Conservation (phyloP, 2,888 invertebrate species). For the Macroteleia sp. region DNA sequence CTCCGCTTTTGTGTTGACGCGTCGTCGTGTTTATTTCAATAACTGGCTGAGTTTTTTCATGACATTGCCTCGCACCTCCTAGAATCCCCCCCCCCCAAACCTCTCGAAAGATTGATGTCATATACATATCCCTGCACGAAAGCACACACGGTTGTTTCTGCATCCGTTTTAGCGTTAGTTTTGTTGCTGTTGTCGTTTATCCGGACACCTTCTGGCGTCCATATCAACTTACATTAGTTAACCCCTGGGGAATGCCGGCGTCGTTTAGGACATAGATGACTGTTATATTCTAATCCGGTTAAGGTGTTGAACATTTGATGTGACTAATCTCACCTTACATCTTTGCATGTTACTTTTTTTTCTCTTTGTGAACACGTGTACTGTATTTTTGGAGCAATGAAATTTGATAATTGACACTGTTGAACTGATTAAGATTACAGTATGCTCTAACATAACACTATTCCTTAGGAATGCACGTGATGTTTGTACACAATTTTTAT, state of each 20-base stretch:
- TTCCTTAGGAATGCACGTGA: constrained; percentile 9
- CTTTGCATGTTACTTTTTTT: constrained; percentile 22
- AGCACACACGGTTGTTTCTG: constrained; percentile 51
- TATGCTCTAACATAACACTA: background rate
- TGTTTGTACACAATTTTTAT: constrained; percentile 21
- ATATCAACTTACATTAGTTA: background rate
- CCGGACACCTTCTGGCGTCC: background rate
- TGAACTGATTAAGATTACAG: background rate
- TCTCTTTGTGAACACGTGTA: constrained; percentile 2
- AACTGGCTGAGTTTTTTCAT: constrained; percentile 39
- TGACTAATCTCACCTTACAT: constrained; percentile 30
- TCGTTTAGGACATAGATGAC: constrained; percentile 7
- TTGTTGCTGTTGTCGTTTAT: constrained; percentile 27
- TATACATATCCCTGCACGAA: constrained; percentile 43
- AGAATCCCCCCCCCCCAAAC: background rate
- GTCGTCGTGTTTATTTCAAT: constrained; percentile 7
- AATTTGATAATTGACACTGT: background rate
- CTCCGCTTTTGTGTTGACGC: constrained; percentile 24
- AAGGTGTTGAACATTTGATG: constrained; percentile 29
- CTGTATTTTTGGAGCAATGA: background rate
- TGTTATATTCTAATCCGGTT: background rate
- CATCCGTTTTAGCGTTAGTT: constrained; percentile 55
- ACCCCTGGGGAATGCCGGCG: background rate
- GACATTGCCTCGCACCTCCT: constrained; percentile 20
- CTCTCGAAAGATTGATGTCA: constrained; percentile 15